phyloP scores from a whole-genome alignment of 64 coral and sea anemone genomes.

The Pocillopora damicornis region DNA sequence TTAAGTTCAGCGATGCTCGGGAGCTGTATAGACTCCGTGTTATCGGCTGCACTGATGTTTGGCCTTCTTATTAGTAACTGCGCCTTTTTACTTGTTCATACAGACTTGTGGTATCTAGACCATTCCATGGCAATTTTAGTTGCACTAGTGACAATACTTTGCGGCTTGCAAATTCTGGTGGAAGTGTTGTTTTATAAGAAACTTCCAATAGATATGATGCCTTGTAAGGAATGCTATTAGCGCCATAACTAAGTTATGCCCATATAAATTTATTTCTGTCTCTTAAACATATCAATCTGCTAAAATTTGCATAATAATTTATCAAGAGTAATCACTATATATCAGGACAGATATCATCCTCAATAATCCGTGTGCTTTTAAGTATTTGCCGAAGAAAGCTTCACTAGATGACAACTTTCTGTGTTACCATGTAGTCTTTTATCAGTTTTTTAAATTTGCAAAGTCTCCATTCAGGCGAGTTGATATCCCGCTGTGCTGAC shows the following conservation, averaged over 20 bases:
- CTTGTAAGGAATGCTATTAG: neutral
- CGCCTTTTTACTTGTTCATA: neutral
- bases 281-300: neutral
- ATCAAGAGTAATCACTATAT: neutral
- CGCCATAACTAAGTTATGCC: neutral
- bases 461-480: too few relatives aligned
- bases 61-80: conserved; percentile 17
- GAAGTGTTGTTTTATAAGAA: conserved; percentile 5
- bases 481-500: too few relatives aligned
- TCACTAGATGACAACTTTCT: too few relatives aligned
- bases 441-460: too few relatives aligned
- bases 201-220: neutral
- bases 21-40: neutral
- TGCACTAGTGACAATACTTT: neutral
- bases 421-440: too few relatives aligned
- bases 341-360: neutral
- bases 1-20: conserved; percentile 18
- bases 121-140: conserved; percentile 37
- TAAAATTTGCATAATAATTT: neutral
- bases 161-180: neutral
- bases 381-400: too few relatives aligned
- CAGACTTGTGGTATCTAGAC: conserved; percentile 27
- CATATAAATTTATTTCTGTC: neutral
- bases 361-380: too few relatives aligned
- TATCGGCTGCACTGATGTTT: conserved; percentile 9